These are phyloP conservation scores for Microplitis deprimator DNA, from an alignment of 2,888 invertebrate species.

Conservation along the genomic window DNA sequence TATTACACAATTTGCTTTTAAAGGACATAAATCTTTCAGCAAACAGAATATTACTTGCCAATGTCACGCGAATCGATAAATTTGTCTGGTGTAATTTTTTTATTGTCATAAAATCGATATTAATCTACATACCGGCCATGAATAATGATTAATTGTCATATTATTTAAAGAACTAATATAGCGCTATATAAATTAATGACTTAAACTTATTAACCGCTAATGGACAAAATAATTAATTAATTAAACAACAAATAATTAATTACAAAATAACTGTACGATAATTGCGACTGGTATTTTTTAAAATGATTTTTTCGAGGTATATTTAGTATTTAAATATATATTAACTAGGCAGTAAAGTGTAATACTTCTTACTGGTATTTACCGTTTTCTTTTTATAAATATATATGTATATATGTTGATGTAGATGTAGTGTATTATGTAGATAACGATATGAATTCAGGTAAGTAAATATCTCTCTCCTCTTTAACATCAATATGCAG, in stretches of 20 bases:
- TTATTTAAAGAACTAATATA: neutral
- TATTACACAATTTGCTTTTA: conserved; percentile 14
- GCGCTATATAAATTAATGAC: neutral
- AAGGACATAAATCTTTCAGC: conserved; percentile 25
- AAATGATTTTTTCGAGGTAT: conserved; percentile 42
- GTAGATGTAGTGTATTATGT: conserved; percentile 33
- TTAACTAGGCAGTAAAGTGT: conserved; percentile 52
- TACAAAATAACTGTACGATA: conserved; percentile 32
- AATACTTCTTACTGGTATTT: conserved; percentile 50
- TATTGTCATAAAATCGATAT: neutral
- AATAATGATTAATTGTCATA: conserved; percentile 20
- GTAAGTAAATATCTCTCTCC: conserved; percentile 12
- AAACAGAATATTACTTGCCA: conserved; percentile 17
- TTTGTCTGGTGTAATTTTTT: conserved; percentile 27
- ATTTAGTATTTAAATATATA: conserved; percentile 48
- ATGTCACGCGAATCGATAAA: conserved; percentile 28
- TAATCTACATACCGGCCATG: conserved; percentile 20
- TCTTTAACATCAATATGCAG: conserved; percentile 7
- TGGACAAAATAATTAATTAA: neutral
- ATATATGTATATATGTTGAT: neutral
- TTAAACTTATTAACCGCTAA: neutral
- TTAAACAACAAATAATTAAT: neutral
- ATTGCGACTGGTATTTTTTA: neutral
- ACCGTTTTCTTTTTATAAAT: conserved; percentile 41
- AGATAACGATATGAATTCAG: conserved; percentile 47